Conservation (phyloP, 2,797 vertebrate genomes). For the Lepilemur ruficaudatus region DNA sequence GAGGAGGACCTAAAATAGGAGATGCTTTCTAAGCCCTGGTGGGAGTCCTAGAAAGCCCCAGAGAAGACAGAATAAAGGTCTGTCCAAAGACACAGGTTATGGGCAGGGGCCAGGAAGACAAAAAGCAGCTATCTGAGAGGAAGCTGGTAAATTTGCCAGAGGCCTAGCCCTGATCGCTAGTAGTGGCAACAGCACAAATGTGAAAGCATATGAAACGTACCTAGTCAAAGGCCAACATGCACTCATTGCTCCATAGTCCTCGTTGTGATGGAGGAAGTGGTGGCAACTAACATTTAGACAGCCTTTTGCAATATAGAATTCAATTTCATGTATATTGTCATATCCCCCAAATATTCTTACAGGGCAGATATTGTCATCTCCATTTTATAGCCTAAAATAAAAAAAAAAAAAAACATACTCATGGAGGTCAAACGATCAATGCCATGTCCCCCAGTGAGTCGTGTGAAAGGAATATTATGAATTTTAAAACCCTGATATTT, state of each 20-base stretch:
- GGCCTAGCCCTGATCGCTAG: not conserved
- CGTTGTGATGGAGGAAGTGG: too few species aligned
- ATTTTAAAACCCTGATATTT: not conserved
- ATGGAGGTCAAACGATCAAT: not conserved
- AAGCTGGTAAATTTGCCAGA: not conserved
- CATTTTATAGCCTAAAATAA: constrained; percentile 2
- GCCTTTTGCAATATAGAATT: not conserved
- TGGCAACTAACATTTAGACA: not conserved
- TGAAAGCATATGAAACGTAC: not conserved
- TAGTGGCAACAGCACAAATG: not conserved
- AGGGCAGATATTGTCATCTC: not conserved
- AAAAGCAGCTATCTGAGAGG: not conserved
- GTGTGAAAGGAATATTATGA: not conserved
- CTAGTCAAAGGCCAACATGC: not conserved
- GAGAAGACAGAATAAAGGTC: not conserved
- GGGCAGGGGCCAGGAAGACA: not conserved
- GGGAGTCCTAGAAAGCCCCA: not conserved
- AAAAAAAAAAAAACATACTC: not conserved
- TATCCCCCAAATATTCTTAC: not conserved
- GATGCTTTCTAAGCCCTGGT: not conserved
- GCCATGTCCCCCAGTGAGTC: not conserved
- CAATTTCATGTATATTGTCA: not conserved
- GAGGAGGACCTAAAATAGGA: not conserved
- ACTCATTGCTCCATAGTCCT: not conserved
- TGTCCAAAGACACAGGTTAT: not conserved